Evolutionary conservation across 2,888 invertebrate species (phyloP).

Genomic region (Drosophila paramelanica): DNA sequence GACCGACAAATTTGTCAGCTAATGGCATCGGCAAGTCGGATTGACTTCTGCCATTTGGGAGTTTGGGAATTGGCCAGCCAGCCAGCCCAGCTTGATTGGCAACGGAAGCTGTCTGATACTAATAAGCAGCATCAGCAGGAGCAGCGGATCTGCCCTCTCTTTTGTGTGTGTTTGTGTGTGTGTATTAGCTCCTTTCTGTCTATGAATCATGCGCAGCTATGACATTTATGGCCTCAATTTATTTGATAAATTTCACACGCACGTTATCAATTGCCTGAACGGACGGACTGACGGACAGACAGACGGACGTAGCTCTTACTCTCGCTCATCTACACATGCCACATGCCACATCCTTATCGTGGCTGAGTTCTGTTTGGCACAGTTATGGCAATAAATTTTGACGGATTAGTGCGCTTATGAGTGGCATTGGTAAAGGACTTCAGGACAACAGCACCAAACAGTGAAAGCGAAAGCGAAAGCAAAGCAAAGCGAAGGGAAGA

Average conservation of each 20-base stretch:
- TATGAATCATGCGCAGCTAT: conserved; percentile 77
- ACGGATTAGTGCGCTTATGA: conserved; percentile 78
- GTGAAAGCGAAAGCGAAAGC: conserved; percentile 1
- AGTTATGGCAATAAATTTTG: conserved; percentile 77
- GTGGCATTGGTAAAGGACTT: conserved; percentile 62
- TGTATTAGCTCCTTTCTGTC: conserved; percentile 10
- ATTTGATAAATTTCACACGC: conserved; percentile 82
- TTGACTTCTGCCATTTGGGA: conserved; percentile 36
- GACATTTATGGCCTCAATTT: conserved; percentile 82
- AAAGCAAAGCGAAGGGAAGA: background rate
- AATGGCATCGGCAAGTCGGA: conserved; percentile 29
- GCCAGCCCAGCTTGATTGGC: conserved; percentile 37
- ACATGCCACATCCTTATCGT: conserved; percentile 2
- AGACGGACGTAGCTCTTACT: conserved; percentile 12
- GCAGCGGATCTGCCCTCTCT: conserved; percentile 8
- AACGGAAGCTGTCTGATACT: conserved; percentile 68
- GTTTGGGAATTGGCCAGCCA: background rate
- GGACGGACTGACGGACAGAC: too few relatives aligned
- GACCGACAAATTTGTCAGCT: conserved; percentile 58
- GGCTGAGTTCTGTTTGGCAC: conserved; percentile 8
- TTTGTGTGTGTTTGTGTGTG: background rate
- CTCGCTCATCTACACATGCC: conserved; percentile 4
- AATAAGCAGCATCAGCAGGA: conserved; percentile 55
- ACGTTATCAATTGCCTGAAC: conserved; percentile 78
- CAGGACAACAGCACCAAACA: conserved; percentile 13